Base-by-base conservation (phyloP, 37 sponge, comb jelly and placozoan species). In the Ianthella basta region DNA sequence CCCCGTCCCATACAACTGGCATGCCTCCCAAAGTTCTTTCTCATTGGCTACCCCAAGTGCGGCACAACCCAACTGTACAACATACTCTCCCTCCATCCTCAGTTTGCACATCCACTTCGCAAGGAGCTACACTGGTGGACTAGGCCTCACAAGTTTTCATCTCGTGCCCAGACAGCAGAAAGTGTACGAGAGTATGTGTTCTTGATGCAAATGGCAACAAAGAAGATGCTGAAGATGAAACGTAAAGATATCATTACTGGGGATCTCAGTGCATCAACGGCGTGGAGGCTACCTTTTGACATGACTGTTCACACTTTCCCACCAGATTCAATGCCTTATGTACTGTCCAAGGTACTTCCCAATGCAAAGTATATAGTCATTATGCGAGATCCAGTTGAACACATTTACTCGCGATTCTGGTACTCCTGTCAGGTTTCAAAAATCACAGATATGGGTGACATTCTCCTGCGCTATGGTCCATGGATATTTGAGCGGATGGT, bases 101-200 rank as follows among this genome's bases (percentile, higher is more conserved):
- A 57, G 38, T 53, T 84, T n/a, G 72, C 60, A 12, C 25, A 23
- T 0, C 90, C 90, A 1, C 10, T 0, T 2, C 30, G 29, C 0
- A 89, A 85, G 30, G 85, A 84, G 57, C 86, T 68, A 5, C 88
- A 88, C 41, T 88, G 83, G 83, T 88, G 88, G 88, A 83, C 29
- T 69, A 39, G 39, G 24, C 44, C 40, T 16, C 16, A 75, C 8
- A 40, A 21, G 3, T n/a, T 18, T 4, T 75, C 40, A 24, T 1
- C 21, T 19, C 44, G 54, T 18, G 14, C 27, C 3, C 4, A 29
- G 14, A 29, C 64, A 12, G 27, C 64, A 4, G 27, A n/a, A 10
- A 27, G 64, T 61, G 39, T 60, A 4, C 32, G 13, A 16, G 18
- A 18, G 2, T 89, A 89, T 55, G 36, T 81, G n/a, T 15, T 78